Percentiles rank a stretch among this genome's conserved stretches.
phyloP scores from a whole-genome alignment of 2,797 vertebrate species.

The Hephaestus fuliginosus region DNA sequence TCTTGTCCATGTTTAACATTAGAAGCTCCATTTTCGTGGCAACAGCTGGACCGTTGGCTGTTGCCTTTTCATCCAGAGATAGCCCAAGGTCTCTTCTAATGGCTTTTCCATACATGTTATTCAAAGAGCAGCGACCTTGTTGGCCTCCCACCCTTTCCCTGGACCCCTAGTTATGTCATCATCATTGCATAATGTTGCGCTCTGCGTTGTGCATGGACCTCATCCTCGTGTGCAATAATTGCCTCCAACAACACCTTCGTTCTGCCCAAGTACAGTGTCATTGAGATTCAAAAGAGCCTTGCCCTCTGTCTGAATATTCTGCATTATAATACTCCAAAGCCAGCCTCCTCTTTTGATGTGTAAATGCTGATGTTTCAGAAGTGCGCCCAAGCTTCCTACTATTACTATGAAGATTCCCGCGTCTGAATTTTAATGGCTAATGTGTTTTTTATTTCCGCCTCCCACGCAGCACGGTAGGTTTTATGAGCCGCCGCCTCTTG shows the following conservation, averaged over 20 bases:
- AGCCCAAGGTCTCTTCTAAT: conserved; percentile 41
- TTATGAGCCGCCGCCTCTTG: conserved; percentile 12
- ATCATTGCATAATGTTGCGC: conserved; percentile 17
- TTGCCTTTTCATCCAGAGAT: conserved; percentile 15
- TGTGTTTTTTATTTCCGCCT: conserved; percentile 50
- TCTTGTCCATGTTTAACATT: not conserved
- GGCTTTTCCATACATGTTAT: conserved; percentile 24
- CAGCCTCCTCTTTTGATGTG: conserved; percentile 73
- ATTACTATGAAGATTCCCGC: conserved; percentile 52
- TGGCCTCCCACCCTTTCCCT: conserved; percentile 2
- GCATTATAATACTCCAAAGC: conserved; percentile 54
- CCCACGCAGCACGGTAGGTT: conserved; percentile 18
- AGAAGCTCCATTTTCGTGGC: not conserved
- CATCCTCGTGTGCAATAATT: conserved; percentile 34
- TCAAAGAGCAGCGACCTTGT: conserved; percentile 26
- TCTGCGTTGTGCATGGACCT: not conserved
- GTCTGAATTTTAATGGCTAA: conserved; percentile 55
- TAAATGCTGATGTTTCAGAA: conserved; percentile 71
- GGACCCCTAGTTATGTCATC: not conserved
- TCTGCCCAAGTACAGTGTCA: conserved; percentile 15
- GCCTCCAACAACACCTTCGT: conserved; percentile 24
- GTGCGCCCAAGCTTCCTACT: conserved; percentile 42
- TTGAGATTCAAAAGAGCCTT: conserved; percentile 52
- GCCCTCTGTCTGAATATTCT: conserved; percentile 57
- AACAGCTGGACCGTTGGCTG: not conserved